Conservation (phyloP, 2,113 vertebrate species). For the Suncus etruscus region DNA sequence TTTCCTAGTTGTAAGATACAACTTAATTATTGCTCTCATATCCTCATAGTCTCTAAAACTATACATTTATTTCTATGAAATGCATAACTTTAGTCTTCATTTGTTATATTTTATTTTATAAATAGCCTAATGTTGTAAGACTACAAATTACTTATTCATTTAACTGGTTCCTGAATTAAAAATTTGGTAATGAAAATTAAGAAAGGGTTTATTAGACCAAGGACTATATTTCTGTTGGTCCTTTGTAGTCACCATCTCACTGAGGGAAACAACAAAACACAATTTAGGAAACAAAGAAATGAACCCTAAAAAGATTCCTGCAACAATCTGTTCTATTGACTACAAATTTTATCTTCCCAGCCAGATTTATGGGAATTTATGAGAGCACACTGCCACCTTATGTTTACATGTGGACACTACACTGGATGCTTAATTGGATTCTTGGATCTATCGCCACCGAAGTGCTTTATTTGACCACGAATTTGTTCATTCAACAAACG, state of each 20-base stretch:
- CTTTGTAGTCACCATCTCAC: neutral
- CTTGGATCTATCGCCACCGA: neutral
- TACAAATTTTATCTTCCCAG: neutral
- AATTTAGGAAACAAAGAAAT: neutral
- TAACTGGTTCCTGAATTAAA: neutral
- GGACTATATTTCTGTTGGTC: neutral
- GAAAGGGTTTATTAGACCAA: neutral
- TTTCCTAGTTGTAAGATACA: neutral
- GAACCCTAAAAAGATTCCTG: neutral
- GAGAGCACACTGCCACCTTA: neutral
- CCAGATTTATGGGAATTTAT: neutral
- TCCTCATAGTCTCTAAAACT: neutral
- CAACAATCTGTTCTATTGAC: neutral
- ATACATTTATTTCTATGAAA: neutral
- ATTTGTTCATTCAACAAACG: too few species aligned
- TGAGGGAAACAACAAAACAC: neutral
- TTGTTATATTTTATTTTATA: neutral
- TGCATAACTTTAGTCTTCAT: neutral
- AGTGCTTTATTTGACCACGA: neutral
- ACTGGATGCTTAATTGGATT: neutral
- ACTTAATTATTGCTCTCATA: neutral
- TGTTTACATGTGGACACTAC: neutral
- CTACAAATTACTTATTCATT: neutral
- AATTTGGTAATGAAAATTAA: neutral
- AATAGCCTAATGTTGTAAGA: neutral